Evolutionary conservation across 1,140 invertebrate species (phyloP), one percentile per base, ranked within the genome.

Genomic region (silkworm (Bombyx mori)): DNA sequence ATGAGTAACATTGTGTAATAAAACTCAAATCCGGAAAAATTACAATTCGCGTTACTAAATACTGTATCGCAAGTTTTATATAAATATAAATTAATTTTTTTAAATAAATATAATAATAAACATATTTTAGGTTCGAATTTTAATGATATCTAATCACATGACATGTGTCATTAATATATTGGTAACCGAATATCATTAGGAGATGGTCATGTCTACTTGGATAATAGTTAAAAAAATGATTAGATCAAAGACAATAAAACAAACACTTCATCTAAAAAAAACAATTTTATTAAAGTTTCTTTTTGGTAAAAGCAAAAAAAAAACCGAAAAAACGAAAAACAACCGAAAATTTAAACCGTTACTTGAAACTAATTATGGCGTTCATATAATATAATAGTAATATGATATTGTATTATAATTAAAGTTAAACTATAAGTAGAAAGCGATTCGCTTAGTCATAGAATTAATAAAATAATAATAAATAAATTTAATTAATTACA

Each of bases 281-380:
- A 12, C 10, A 44, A 35, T 51, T 54, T 54, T 54, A 54, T 54
- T 54, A 54, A 43, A 54, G 45, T 46, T 54, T 54, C 44, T 54
- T 54, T 54, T 54, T 54, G 53, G 53, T 54, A 54, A 54, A 54
- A 46, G 53, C 53, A 54, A 54, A 54, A 46, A 54, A 45, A 54
- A 45, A 45, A 54, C 43, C 50, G 43, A 18, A 42, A 35, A 52
- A 12, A 54, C 9, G 44, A 44, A 53, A 54, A 54, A 54, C 53
- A 54, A 54, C 53, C 53, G 45, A 54, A 44, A 54, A 35, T 35
- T 35, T 54, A 44, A 10, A 50, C 26, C 2, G 43, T 44, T 53
- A 53, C 42, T 42, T 46, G 35, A 45, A 18, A 54, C 22, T 54
- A 45, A 43, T 53, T 53, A 54, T 45, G 53, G 53, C 53, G 45